Evolutionary conservation across 2,888 invertebrate species (phyloP), one percentile per base, ranked within the genome.

Genomic region (Cataglyphis cursor): DNA sequence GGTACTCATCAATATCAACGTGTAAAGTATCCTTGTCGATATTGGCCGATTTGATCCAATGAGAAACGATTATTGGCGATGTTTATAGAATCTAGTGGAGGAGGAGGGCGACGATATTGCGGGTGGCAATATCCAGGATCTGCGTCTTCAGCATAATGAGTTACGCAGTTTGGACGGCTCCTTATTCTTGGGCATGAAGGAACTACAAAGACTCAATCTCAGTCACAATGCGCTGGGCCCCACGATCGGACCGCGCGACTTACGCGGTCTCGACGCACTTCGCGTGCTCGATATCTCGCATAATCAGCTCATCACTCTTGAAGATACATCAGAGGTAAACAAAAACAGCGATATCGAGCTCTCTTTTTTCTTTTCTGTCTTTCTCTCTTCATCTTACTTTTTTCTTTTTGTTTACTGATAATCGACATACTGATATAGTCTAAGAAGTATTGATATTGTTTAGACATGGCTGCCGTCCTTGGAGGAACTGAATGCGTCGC

Each of bases 241-340:
- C 86, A 96, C 96, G 85, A 97, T 98, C 90, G 96, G 97, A 0
- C 97, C 97, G 0, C 97, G 97, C 76, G 98, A 98, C 93, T 96
- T 98, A 68, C 97, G 97, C 81, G 98, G 98, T 35, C 95, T 98
- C 90, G 97, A 97, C 90, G 96, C 97, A 86, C 95, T 98, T 59
- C 96, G 96, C 92, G 95, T 97, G 76, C 96, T 98, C 59, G 98
- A 98, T 93, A 95, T 98, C 64, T 98, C 98, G 0, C 96, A 97
- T 92, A 98, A 98, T 94, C 96, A 96, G 86, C 95, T 98, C 54
- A 96, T 96, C 62, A 97, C 97, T 2, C 95, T 98, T 81, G 97
- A 97, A 94, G 97, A 97, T 95, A 97, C 97, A 81, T 97, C 98
- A 91, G 97, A 97, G 96, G 98, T 98, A 95, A 64, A 21, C 51